Evolutionary conservation across 1,140 invertebrate genomes (phyloP).

Genomic region (Drosophila sulfurigaster): DNA sequence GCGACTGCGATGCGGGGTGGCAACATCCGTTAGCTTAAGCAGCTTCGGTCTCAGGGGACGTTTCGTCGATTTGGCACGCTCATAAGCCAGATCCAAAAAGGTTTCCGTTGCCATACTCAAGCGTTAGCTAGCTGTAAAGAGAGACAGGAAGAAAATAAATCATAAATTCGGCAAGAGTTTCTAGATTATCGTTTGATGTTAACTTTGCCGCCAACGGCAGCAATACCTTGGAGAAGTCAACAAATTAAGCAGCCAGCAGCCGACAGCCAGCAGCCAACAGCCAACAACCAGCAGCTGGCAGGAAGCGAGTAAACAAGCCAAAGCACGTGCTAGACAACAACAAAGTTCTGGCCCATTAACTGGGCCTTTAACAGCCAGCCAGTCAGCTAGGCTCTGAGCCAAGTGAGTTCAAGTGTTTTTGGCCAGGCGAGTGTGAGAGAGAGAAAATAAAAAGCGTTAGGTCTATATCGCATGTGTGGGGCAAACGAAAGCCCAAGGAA

Average conservation of each 20-base stretch:
- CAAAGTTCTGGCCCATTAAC: conserved; percentile 42
- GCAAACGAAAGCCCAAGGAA: conserved; percentile 27
- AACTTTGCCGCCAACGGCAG: neutral
- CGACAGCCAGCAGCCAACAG: too few species aligned
- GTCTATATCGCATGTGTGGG: conserved; percentile 12
- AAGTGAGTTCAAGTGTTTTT: conserved; percentile 23
- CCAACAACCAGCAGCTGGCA: too few species aligned
- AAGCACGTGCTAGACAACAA: conserved; percentile 36
- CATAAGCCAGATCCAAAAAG: conserved; percentile 75
- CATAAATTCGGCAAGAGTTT: conserved; percentile 6
- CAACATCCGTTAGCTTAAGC: conserved; percentile 78
- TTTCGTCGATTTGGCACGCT: conserved; percentile 70
- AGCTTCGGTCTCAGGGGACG: conserved; percentile 74
- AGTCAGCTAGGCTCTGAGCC: too few species aligned
- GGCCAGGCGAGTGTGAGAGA: neutral
- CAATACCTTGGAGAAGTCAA: conserved; percentile 21
- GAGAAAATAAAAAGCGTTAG: conserved; percentile 15
- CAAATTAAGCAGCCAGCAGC: conserved; percentile 23
- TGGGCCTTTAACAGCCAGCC: conserved; percentile 29
- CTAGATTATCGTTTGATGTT: conserved; percentile 17
- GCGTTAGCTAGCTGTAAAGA: neutral
- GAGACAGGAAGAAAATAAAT: neutral
- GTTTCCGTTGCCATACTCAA: conserved; percentile 76
- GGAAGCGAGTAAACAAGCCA: conserved; percentile 16
- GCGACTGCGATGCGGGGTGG: conserved; percentile 76